These are phyloP conservation scores for Blera fallax DNA, from an alignment of 2,888 invertebrate genomes.

Conservation along the genomic window DNA sequence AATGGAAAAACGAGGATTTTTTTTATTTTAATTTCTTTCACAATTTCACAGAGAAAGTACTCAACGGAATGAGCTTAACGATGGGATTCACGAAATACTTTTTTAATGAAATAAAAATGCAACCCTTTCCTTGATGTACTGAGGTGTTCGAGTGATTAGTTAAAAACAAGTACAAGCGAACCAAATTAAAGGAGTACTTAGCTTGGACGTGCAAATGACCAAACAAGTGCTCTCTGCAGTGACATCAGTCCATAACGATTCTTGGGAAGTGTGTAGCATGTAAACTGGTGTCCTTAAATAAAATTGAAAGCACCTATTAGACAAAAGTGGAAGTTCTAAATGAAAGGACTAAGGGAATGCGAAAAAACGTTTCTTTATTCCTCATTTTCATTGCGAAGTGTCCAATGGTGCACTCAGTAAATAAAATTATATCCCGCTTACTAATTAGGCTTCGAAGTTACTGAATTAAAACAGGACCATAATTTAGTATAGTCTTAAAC, in stretches of 20 bases:
- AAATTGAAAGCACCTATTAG: conserved; percentile 17
- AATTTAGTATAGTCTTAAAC: no score
- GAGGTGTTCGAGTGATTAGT: neutral
- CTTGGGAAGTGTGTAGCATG: neutral
- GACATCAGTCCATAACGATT: neutral
- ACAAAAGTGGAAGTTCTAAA: neutral
- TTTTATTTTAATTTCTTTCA: conserved; percentile 48
- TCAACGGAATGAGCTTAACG: conserved; percentile 56
- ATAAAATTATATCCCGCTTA: no score
- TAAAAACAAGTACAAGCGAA: neutral
- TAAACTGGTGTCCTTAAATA: conserved; percentile 4
- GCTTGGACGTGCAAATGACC: conserved; percentile 49
- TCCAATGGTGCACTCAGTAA: no score
- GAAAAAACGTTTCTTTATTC: no score
- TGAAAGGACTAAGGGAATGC: neutral
- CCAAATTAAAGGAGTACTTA: neutral
- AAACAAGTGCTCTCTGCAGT: neutral
- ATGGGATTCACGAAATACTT: neutral
- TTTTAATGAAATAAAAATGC: conserved; percentile 29
- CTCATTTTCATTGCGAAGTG: no score
- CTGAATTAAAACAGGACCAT: no score
- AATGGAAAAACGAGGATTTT: conserved; percentile 13
- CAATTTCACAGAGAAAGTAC: conserved; percentile 35
- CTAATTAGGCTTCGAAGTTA: no score
- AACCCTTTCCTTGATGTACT: conserved; percentile 16